Percentiles rank a stretch among this genome's conserved stretches.
phyloP scores from a whole-genome alignment of 2,797 vertebrate species.

The Squalus acanthias region DNA sequence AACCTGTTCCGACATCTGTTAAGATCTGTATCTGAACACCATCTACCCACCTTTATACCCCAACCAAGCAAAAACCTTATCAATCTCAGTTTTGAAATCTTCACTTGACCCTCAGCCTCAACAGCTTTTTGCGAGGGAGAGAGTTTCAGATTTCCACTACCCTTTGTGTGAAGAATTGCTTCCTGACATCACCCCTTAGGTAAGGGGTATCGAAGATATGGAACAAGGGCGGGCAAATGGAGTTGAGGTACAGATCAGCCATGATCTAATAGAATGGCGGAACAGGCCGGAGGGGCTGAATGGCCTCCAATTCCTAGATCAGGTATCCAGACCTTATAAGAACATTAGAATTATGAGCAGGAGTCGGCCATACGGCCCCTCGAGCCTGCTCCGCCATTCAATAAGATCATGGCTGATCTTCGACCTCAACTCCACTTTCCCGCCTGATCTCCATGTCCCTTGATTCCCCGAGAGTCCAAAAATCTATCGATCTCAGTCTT shows the following conservation, averaged over 20 bases:
- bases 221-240: background rate
- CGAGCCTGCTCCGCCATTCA: too few species aligned
- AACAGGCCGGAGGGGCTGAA: background rate
- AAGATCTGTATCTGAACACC: background rate
- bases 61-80: background rate
- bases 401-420: too few species aligned
- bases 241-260: too few species aligned
- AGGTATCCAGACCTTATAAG: background rate
- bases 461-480: too few species aligned
- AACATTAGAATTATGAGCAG: too few species aligned
- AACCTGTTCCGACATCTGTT: background rate
- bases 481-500: too few species aligned
- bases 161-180: background rate
- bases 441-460: too few species aligned
- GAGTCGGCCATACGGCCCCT: too few species aligned
- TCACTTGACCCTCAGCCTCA: too few species aligned
- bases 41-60: background rate
- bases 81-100: background rate
- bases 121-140: too few species aligned
- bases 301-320: background rate
- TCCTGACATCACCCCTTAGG: background rate
- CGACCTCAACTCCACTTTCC: too few species aligned
- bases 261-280: background rate
- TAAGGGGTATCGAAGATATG: background rate
- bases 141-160: background rate